These are phyloP conservation scores for Ctenicera cuprea DNA, from an alignment of 2,888 invertebrate genomes.

Conservation along the genomic window DNA sequence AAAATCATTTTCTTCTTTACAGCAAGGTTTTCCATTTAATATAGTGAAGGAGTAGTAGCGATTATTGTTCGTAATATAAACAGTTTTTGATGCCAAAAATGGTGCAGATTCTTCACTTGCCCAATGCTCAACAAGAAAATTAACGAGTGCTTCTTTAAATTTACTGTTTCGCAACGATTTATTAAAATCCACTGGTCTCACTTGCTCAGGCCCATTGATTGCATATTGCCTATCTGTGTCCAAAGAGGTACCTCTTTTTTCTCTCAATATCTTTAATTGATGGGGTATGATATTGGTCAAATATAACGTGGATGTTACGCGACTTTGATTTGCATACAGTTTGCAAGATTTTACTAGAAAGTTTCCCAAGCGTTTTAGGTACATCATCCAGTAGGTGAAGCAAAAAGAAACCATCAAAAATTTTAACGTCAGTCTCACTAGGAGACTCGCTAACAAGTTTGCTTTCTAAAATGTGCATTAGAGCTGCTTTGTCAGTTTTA, in stretches of 20 bases:
- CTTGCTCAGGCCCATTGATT: slow-evolving; percentile 35
- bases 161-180: slow-evolving; percentile 44
- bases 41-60: too few species aligned
- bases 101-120: slow-evolving; percentile 45
- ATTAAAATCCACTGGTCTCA: slow-evolving; percentile 23
- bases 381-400: slow-evolving; percentile 58
- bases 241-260: too few species aligned
- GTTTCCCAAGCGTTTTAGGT: slow-evolving; percentile 55
- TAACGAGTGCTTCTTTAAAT: slow-evolving; percentile 53
- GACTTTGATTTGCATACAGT: slow-evolving; percentile 67
- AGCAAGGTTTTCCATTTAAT: too few species aligned
- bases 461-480: slow-evolving; percentile 54
- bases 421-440: slow-evolving; percentile 46
- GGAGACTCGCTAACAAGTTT: slow-evolving; percentile 39
- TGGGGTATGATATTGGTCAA: slow-evolving; percentile 55
- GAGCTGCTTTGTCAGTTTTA: slow-evolving; percentile 58
- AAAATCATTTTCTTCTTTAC: too few species aligned
- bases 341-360: slow-evolving; percentile 47
- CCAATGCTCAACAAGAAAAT: slow-evolving; percentile 51
- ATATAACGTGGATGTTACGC: slow-evolving; percentile 54
- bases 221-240: background rate
- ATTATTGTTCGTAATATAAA: too few species aligned
- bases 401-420: slow-evolving; percentile 61
- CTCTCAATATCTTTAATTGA: slow-evolving; percentile 36
- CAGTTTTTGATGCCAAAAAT: slow-evolving; percentile 18